Percentiles rank a stretch among this genome's conserved stretches.
phyloP scores from a whole-genome alignment of 2,113 vertebrate species.

The Grus americana region DNA sequence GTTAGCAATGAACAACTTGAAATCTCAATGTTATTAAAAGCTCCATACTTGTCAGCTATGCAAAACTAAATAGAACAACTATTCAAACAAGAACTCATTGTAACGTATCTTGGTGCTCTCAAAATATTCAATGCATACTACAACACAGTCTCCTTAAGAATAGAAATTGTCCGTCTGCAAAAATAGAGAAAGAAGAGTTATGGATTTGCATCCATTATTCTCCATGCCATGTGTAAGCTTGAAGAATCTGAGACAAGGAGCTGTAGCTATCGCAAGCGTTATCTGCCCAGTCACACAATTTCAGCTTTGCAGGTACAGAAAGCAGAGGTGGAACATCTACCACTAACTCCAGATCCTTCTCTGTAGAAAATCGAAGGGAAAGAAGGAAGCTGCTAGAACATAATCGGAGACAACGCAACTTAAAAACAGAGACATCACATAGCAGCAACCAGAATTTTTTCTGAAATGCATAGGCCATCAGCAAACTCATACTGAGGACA shows the following conservation, averaged over 20 bases:
- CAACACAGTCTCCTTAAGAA: background rate
- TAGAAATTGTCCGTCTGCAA: background rate
- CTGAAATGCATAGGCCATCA: background rate
- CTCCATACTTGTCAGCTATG: background rate
- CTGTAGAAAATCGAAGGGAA: background rate
- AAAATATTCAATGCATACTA: background rate
- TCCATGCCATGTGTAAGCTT: background rate
- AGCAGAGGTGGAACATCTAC: background rate
- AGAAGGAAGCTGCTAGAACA: background rate
- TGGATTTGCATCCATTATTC: background rate
- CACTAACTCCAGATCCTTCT: background rate
- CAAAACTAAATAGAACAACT: background rate
- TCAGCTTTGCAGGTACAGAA: background rate
- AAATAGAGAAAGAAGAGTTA: background rate
- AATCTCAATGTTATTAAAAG: background rate
- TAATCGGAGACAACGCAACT: background rate
- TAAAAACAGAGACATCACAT: background rate
- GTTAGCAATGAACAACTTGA: background rate
- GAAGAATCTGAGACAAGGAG: background rate
- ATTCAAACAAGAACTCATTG: background rate
- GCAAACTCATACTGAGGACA: background rate
- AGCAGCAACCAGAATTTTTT: rapidly evolving
- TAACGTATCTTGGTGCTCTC: background rate
- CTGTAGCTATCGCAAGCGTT: background rate
- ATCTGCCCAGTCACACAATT: background rate